Evolutionary conservation across 2,888 invertebrate genomes (phyloP).

Genomic region (Augochlorella aurata): DNA sequence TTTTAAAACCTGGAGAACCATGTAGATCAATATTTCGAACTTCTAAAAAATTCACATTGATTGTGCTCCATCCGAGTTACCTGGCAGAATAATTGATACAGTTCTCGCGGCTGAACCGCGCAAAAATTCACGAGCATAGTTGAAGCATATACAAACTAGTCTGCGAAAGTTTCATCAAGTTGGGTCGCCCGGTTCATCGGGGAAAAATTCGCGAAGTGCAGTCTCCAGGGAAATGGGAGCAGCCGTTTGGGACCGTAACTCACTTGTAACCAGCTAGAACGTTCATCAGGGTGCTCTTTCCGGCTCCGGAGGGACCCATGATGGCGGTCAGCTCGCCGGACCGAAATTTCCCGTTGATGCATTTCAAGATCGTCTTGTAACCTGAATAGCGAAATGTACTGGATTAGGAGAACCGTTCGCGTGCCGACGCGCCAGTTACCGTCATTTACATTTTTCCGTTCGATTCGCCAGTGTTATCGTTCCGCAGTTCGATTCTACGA

Average conservation of each 20-base stretch:
- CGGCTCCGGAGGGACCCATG: slow-evolving; percentile 95
- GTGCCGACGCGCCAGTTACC: neutral
- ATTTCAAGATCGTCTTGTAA: slow-evolving; percentile 93
- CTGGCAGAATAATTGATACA: neutral
- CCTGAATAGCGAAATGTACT: slow-evolving; percentile 78
- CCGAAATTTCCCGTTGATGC: slow-evolving; percentile 93
- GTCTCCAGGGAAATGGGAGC: too few relatives aligned
- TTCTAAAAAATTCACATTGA: neutral
- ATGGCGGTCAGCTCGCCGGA: slow-evolving; percentile 97
- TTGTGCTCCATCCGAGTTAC: too few relatives aligned
- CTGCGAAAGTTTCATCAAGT: neutral
- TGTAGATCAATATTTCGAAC: neutral
- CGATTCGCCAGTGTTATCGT: neutral
- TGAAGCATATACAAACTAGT: neutral
- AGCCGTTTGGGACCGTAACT: slow-evolving; percentile 76
- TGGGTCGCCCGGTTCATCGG: neutral
- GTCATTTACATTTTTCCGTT: slow-evolving; percentile 1
- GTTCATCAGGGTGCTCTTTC: slow-evolving; percentile 93
- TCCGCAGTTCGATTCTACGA: neutral
- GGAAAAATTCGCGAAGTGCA: neutral
- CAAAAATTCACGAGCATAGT: neutral
- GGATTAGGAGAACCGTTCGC: neutral
- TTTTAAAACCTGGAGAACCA: neutral
- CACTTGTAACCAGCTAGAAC: slow-evolving; percentile 94
- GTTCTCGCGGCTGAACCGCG: neutral